Conservation (phyloP, 2,797 vertebrate species). For the Enteromius treurensis region DNA sequence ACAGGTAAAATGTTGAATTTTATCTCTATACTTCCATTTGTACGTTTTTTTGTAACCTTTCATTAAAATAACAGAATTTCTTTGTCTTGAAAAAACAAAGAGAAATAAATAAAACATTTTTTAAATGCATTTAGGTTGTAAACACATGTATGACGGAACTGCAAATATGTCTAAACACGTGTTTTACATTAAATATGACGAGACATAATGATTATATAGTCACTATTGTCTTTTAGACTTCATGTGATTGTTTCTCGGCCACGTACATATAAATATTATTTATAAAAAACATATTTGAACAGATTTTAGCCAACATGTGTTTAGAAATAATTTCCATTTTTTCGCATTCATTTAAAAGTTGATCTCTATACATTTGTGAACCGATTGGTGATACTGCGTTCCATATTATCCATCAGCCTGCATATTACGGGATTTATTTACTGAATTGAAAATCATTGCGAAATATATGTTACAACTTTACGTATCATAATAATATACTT, state of each 20-base stretch:
- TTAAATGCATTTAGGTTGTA: background rate
- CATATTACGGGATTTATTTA: background rate
- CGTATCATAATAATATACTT: background rate
- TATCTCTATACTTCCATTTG: background rate
- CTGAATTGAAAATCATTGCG: background rate
- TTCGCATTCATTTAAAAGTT: background rate
- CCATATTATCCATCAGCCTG: background rate
- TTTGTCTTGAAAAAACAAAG: constrained; percentile 4
- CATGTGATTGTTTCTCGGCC: background rate
- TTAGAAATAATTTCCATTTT: background rate
- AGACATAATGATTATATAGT: background rate
- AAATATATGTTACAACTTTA: background rate
- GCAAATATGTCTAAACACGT: background rate
- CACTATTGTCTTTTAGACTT: background rate
- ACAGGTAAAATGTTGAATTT: background rate
- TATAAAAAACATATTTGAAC: background rate
- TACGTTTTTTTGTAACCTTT: background rate
- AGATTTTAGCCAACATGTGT: background rate
- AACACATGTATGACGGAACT: background rate
- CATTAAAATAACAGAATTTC: background rate
- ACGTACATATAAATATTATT: background rate
- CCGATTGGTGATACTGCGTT: background rate
- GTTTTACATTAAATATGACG: background rate
- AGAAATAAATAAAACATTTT: background rate
- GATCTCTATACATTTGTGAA: background rate